Conservation (phyloP, 2,888 invertebrate species). For the Brachyptera risi region DNA sequence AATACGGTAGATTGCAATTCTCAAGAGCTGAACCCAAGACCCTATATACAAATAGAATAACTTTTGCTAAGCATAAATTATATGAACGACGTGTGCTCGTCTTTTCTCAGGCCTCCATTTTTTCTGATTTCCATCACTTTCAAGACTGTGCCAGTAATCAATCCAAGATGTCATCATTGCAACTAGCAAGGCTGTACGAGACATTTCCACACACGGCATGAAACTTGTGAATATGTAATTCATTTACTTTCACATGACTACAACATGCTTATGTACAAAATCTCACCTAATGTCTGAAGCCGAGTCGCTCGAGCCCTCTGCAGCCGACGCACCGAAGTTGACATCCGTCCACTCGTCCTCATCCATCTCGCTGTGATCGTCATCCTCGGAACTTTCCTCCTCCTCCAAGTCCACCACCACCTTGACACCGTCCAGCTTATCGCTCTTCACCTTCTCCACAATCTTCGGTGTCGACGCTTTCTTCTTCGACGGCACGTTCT, state of each 20-base stretch:
- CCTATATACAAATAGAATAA: no score
- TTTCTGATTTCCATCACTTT: no score
- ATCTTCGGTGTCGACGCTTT: conserved; percentile 41
- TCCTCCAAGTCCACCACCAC: conserved; percentile 39
- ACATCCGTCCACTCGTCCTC: conserved; percentile 95
- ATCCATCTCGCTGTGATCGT: conserved; percentile 73
- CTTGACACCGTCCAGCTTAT: no score
- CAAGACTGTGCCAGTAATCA: no score
- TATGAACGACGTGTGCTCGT: no score
- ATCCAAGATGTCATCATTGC: no score
- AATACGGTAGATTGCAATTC: no score
- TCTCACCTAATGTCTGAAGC: conserved; percentile 43
- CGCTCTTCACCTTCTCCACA: conserved; percentile 50
- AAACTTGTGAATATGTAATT: not conserved
- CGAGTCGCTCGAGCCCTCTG: conserved; percentile 62
- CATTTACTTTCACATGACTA: not conserved
- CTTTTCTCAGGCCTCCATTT: no score
- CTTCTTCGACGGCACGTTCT: conserved; percentile 41
- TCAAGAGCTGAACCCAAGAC: no score
- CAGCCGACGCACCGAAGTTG: conserved; percentile 80
- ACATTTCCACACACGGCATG: no score
- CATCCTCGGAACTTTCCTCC: conserved; percentile 54
- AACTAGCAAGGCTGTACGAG: no score
- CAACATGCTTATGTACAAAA: conserved; percentile 54
- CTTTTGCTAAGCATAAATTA: no score